A percentile compares a stretch with the other conserved stretches of the same genome.
These are phyloP conservation scores for Aphrocallistes beatrix DNA, from an alignment of 37 sponge, comb jelly and placozoan genomes.

Conservation along the genomic window DNA sequence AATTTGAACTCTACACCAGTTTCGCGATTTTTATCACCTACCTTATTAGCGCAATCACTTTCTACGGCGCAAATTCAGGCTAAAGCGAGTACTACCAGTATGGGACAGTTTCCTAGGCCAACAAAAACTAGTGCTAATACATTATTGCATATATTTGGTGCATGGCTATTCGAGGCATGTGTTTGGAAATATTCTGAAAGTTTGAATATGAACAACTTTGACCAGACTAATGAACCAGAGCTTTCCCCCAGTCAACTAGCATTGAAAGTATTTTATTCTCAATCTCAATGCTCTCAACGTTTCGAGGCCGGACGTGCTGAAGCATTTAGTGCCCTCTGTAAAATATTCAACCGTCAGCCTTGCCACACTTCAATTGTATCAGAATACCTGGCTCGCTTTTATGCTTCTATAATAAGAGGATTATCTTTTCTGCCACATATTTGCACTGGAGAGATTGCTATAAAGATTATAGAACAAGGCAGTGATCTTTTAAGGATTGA, in stretches of 20 bases:
- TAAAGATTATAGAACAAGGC: conserved; percentile 47
- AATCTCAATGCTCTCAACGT: background rate
- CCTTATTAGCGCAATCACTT: background rate
- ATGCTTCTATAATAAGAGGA: conserved; percentile 45
- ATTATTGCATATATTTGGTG: conserved; percentile 65
- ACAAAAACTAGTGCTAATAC: conserved; percentile 28
- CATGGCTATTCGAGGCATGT: conserved; percentile 77
- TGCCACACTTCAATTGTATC: conserved; percentile 43
- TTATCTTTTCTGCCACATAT: conserved; percentile 32
- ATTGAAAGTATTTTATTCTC: conserved; percentile 1
- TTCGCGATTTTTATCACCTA: background rate
- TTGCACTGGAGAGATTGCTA: conserved; percentile 50
- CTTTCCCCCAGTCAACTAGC: background rate
- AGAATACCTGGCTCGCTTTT: conserved; percentile 68
- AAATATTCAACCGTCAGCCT: conserved; percentile 51
- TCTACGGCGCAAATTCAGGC: conserved; percentile 14
- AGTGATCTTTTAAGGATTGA: conserved; percentile 47
- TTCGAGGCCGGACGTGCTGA: conserved; percentile 73
- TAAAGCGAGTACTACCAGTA: background rate
- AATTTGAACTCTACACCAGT: background rate
- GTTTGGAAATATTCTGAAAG: conserved; percentile 37
- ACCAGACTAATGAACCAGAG: background rate
- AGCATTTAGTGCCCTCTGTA: conserved; percentile 66
- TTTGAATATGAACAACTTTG: background rate
- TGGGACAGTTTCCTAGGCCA: background rate